These are phyloP conservation scores for Plemyria rubiginata DNA, from an alignment of 2,888 invertebrate species.

Conservation along the genomic window DNA sequence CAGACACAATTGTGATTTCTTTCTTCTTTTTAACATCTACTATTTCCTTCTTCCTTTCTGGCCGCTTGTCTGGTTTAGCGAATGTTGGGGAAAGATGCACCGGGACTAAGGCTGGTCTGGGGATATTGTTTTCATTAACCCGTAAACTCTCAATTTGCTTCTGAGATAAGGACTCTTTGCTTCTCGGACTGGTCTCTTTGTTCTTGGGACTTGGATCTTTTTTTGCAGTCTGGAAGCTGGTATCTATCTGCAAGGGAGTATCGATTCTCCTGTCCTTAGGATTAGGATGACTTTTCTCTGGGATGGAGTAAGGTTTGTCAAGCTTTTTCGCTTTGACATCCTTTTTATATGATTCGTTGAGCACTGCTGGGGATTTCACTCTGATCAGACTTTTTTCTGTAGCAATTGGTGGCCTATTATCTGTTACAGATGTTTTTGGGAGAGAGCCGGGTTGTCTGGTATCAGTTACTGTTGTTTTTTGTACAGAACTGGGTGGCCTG, in stretches of 20 bases:
- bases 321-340: conserved; percentile 57
- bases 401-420: background rate
- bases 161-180: conserved; percentile 63
- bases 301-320: conserved; percentile 24
- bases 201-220: conserved; percentile 67
- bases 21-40: conserved; percentile 73
- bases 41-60: conserved; percentile 20
- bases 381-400: conserved; percentile 61
- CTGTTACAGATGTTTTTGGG: background rate
- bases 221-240: conserved; percentile 58
- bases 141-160: conserved; percentile 72
- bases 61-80: conserved; percentile 74
- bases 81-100: conserved; percentile 76
- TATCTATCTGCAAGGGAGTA: conserved; percentile 68
- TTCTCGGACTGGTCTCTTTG: conserved; percentile 67
- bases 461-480: background rate
- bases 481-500: conserved; percentile 1
- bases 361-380: conserved; percentile 75
- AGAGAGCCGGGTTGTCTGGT: background rate
- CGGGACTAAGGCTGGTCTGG: conserved; percentile 69
- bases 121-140: conserved; percentile 71
- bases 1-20: conserved; percentile 71
- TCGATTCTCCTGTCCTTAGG: conserved; percentile 58
- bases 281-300: conserved; percentile 35
- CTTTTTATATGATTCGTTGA: conserved; percentile 75